Percentiles rank a stretch among this genome's conserved stretches.
phyloP scores from a whole-genome alignment of 2,888 invertebrate genomes.

The Melitaea athalia region DNA sequence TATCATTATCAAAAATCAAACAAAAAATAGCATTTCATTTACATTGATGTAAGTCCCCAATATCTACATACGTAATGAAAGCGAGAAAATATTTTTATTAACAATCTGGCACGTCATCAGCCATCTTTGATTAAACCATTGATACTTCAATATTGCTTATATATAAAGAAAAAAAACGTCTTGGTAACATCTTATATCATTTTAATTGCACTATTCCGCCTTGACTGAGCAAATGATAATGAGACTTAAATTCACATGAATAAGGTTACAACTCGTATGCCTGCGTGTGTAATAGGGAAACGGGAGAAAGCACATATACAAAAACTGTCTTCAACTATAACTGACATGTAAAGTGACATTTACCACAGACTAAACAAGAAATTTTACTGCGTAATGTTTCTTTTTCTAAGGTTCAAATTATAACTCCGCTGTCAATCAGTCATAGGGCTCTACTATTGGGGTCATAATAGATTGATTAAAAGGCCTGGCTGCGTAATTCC shows the following conservation, averaged over 20 bases:
- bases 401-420: no score
- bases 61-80: not conserved
- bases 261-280: constrained; percentile 13
- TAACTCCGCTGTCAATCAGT: no score
- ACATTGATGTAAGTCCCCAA: no score
- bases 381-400: no score
- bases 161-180: not conserved
- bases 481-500: no score
- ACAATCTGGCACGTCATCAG: not conserved
- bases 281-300: constrained; percentile 28
- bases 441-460: no score
- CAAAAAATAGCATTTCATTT: no score
- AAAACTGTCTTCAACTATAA: no score
- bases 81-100: not conserved
- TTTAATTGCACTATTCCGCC: constrained; percentile 26
- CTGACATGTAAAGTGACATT: no score
- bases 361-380: no score
- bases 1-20: no score
- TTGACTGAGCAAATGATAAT: constrained; percentile 3
- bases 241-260: not conserved
- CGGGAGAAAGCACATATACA: constrained; percentile 33
- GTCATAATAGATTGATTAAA: no score
- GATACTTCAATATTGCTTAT: not conserved
- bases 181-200: constrained; percentile 21
- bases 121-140: not conserved